A percentile compares a stretch with the other conserved stretches of the same genome.
Conservation (phyloP, 1,140 invertebrate genomes). For the Drosophila lini region DNA sequence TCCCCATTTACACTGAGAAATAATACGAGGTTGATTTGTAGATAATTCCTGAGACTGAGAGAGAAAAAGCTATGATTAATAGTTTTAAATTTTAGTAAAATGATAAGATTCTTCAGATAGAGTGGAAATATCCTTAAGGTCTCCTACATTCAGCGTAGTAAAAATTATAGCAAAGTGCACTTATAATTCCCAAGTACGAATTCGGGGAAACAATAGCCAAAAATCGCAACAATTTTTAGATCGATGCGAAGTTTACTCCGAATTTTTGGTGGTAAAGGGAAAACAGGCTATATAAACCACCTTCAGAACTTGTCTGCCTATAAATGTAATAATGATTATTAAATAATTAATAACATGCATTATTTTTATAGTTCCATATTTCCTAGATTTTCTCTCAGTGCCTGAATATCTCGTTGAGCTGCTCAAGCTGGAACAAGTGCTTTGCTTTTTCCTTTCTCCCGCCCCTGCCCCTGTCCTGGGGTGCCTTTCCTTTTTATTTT, state of each 20-base stretch:
- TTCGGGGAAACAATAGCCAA: neutral
- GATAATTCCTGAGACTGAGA: neutral
- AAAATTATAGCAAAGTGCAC: neutral
- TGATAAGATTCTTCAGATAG: neutral
- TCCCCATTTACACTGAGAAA: conserved; percentile 22
- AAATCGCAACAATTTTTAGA: too few relatives aligned
- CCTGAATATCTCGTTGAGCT: conserved; percentile 57
- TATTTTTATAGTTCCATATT: too few relatives aligned
- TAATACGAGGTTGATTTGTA: neutral
- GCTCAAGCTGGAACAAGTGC: conserved; percentile 70
- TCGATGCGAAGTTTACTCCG: too few relatives aligned
- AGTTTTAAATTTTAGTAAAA: neutral
- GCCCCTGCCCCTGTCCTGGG: conserved; percentile 1
- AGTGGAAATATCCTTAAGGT: too few relatives aligned
- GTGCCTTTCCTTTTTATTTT: conserved; percentile 41
- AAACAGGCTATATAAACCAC: too few relatives aligned
- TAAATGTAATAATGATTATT: too few relatives aligned
- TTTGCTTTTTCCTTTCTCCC: conserved; percentile 63
- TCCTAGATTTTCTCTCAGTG: conserved; percentile 16
- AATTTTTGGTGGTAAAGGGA: too few relatives aligned
- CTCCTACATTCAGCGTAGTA: too few relatives aligned
- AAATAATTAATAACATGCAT: too few relatives aligned
- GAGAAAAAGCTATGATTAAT: neutral
- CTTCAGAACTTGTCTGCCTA: too few relatives aligned
- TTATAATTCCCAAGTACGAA: neutral